A percentile compares a stretch with the other conserved stretches of the same genome.
These are phyloP conservation scores for Coilia nasus DNA, from an alignment of 2,797 vertebrate species.

Conservation along the genomic window DNA sequence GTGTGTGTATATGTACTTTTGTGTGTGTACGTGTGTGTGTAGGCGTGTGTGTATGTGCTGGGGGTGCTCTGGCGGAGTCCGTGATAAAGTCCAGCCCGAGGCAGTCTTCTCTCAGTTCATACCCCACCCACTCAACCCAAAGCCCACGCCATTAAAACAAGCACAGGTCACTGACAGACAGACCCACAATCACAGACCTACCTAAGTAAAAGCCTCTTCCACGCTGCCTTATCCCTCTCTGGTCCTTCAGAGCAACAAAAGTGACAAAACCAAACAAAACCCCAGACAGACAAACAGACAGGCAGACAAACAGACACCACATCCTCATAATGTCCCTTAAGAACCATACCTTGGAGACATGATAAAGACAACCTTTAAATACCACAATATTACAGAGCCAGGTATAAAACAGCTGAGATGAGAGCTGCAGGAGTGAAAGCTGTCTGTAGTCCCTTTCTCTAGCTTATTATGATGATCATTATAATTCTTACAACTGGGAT, in stretches of 20 bases:
- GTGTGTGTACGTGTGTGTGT: background rate
- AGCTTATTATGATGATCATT: conserved; percentile 12
- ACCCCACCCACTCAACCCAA: conserved; percentile 4
- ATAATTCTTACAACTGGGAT: conserved; percentile 6
- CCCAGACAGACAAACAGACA: background rate
- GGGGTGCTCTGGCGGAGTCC: background rate
- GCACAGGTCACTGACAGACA: background rate
- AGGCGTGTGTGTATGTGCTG: background rate
- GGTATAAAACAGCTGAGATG: conserved; percentile 6
- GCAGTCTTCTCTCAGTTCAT: conserved; percentile 12
- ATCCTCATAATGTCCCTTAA: background rate
- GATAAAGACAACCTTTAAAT: conserved; percentile 6
- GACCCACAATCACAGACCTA: background rate
- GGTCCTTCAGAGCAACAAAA: conserved; percentile 1
- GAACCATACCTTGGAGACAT: background rate
- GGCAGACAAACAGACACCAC: background rate
- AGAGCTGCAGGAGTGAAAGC: background rate
- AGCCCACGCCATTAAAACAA: background rate
- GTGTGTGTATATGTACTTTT: background rate
- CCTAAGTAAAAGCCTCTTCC: background rate
- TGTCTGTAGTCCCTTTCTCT: background rate
- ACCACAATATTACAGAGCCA: background rate
- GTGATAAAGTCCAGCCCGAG: background rate
- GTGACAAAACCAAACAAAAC: background rate
- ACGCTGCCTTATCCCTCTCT: background rate